These are phyloP conservation scores for Zygaena filipendulae DNA, from an alignment of 2,888 invertebrate species.

Conservation along the genomic window DNA sequence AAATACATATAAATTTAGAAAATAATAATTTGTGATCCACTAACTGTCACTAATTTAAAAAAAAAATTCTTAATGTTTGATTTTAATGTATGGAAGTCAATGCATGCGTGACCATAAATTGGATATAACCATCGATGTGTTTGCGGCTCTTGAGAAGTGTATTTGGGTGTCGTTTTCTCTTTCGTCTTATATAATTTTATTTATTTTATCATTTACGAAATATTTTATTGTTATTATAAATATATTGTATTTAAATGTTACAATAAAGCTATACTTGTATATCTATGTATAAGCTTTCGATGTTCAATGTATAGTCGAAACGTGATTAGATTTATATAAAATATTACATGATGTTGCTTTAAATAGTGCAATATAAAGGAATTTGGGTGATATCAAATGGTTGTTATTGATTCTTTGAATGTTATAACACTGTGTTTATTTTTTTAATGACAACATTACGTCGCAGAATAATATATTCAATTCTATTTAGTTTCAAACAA, in stretches of 20 bases:
- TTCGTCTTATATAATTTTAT: no score
- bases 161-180: slow-evolving; percentile 55
- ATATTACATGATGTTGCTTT: slow-evolving; percentile 37
- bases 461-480: slow-evolving; percentile 3
- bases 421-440: slow-evolving; percentile 12
- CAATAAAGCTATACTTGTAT: slow-evolving; percentile 25
- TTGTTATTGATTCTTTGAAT: slow-evolving; percentile 23
- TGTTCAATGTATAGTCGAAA: slow-evolving; percentile 46
- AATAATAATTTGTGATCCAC: no score
- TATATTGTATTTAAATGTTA: slow-evolving; percentile 30
- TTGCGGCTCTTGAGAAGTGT: slow-evolving; percentile 44
- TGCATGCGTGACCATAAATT: slow-evolving; percentile 8
- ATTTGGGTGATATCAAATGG: slow-evolving; percentile 67
- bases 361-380: slow-evolving; percentile 43
- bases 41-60: slow-evolving; percentile 62
- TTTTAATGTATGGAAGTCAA: slow-evolving; percentile 3
- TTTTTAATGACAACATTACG: slow-evolving; percentile 1
- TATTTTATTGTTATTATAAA: slow-evolving; percentile 25
- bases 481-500: slow-evolving; percentile 8
- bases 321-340: neutral
- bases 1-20: slow-evolving; percentile 24
- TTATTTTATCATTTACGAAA: no score
- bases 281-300: slow-evolving; percentile 51
- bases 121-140: slow-evolving; percentile 25
- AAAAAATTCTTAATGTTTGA: no score